These are phyloP conservation scores for Sterna hirundo DNA, from an alignment of 2,113 vertebrate species.

Conservation along the genomic window DNA sequence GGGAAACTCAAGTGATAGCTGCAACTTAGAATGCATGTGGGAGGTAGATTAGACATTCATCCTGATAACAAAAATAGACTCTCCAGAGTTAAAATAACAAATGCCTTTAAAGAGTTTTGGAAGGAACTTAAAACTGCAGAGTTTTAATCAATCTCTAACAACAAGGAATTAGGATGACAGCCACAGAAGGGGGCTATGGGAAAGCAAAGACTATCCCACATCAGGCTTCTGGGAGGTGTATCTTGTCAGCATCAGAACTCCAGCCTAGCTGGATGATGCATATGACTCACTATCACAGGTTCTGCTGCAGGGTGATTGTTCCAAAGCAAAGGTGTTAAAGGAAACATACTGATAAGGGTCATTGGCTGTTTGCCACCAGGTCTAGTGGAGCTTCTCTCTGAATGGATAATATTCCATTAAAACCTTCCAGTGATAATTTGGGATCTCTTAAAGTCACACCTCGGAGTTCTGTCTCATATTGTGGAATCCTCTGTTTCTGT, in stretches of 20 bases:
- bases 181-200: neutral
- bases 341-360: neutral
- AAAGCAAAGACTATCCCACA: neutral
- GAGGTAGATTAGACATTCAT: neutral
- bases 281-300: neutral
- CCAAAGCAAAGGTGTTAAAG: neutral
- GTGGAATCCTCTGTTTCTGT: neutral
- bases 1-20: neutral
- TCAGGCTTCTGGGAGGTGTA: neutral
- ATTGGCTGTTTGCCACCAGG: neutral
- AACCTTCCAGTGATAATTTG: neutral
- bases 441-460: neutral
- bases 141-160: neutral
- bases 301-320: neutral
- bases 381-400: neutral
- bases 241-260: neutral
- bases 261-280: neutral
- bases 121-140: neutral
- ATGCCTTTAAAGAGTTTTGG: neutral
- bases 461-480: neutral
- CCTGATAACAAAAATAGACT: neutral
- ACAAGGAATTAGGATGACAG: neutral
- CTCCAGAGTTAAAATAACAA: neutral
- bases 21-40: neutral
- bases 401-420: neutral